Evolutionary conservation across 2,797 vertebrate species (phyloP), one percentile per base, ranked within the genome.

Genomic region (Phalanger gymnotis): DNA sequence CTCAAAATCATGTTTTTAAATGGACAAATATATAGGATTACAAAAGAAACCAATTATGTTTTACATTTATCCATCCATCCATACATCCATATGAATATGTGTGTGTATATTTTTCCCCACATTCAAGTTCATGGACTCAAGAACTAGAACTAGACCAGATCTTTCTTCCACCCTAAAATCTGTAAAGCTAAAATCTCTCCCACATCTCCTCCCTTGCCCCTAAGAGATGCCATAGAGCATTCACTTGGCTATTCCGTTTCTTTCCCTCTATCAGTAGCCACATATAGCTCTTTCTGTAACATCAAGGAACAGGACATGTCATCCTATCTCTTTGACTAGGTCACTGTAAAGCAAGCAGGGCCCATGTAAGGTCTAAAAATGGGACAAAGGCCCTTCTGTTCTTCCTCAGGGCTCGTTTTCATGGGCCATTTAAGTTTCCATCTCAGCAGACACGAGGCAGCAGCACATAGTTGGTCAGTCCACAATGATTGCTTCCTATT

Each of bases 391-490:
- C 14, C 6, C 9, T 40, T 53, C 81, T 53, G 10, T 0, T 1
- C 3, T 54, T 89, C 22, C 12, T n/a, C 16, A 0, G 34, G 51
- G 40, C 34, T 66, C 91, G 12, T 81, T 87, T 28, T 52, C 9
- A 1, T 0, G 2, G 28, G 25, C 53, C 31, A 0, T 12, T 27
- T 19, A 19, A 54, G n/a, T 3, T 31, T 19, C 12, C 1, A 30
- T n/a, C 53, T 90, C 56, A n/a, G 19, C 28, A 28, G 25, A 1
- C 14, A 1, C 47, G 27, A 81, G 66, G 16, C 66, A 87, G 73
- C 25, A 11, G 25, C 40, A 47, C 40, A 51, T 87, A 87, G 73
- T 87, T 81, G 40, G 73, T 87, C 40, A 51, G 40, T 87, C 40
- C 40, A 51, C 10, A 2, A 7, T 54, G 31, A 30, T 5, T 53